Evolutionary conservation across 1,140 invertebrate genomes (phyloP).

Genomic region (Sycophila sp.): DNA sequence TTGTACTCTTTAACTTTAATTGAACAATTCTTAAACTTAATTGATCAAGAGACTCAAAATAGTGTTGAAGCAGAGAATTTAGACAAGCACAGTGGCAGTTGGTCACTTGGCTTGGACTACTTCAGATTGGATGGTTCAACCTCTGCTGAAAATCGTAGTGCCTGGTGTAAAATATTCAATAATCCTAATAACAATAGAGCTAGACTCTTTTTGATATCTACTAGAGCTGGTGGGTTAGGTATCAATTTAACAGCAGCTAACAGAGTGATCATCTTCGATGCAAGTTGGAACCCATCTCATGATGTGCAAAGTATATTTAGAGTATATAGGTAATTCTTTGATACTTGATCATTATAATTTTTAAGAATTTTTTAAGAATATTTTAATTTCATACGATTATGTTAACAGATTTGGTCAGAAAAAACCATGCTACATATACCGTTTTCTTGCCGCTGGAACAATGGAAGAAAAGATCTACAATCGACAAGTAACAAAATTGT

Average conservation of each 20-base stretch:
- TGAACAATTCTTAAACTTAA: constrained; percentile 67
- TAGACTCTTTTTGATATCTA: constrained; percentile 95
- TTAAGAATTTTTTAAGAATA: too few relatives aligned
- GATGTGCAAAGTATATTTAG: too few relatives aligned
- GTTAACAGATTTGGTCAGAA: too few relatives aligned
- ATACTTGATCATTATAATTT: too few relatives aligned
- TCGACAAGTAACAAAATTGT: constrained; percentile 94
- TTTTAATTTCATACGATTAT: too few relatives aligned
- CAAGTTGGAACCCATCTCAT: too few relatives aligned
- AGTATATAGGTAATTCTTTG: too few relatives aligned
- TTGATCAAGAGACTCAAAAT: constrained; percentile 73
- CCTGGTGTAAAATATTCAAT: constrained; percentile 88
- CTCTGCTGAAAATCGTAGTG: constrained; percentile 78
- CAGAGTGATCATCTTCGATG: constrained; percentile 41
- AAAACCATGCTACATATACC: background rate
- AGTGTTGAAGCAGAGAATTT: constrained; percentile 56
- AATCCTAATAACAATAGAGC: constrained; percentile 78
- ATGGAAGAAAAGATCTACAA: constrained; percentile 99
- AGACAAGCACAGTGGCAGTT: constrained; percentile 71
- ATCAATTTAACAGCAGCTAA: constrained; percentile 97
- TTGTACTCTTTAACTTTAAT: too few relatives aligned
- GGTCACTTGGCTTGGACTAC: constrained; percentile 87
- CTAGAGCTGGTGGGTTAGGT: constrained; percentile 93
- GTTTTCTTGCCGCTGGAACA: constrained; percentile 75
- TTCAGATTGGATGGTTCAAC: constrained; percentile 92